A percentile compares a stretch with the other conserved stretches of the same genome.
Evolutionary conservation across 2,888 invertebrate genomes (phyloP).

Genomic region (Hermodice carunculata): DNA sequence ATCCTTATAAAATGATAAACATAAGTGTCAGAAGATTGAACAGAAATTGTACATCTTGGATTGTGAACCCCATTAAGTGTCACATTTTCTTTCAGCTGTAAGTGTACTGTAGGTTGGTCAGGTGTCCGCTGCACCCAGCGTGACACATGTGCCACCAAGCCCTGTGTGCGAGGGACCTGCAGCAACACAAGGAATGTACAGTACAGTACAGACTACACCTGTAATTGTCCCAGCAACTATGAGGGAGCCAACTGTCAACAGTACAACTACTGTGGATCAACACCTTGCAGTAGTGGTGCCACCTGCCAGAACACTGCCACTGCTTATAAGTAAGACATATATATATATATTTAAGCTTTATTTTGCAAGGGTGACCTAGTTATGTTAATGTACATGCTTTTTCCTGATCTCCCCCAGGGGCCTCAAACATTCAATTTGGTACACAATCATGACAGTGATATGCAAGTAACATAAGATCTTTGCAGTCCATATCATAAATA

Average conservation of each 20-base stretch:
- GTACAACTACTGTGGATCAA: slow-evolving; percentile 18
- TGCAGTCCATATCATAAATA: too few species aligned
- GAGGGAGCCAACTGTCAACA: slow-evolving; percentile 30
- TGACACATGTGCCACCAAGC: slow-evolving; percentile 24
- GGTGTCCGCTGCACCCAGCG: slow-evolving; percentile 19
- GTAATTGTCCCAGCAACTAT: slow-evolving; percentile 20
- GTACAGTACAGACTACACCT: slow-evolving; percentile 26
- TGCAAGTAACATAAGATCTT: too few species aligned
- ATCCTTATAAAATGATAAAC: too few species aligned
- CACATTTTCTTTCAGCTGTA: slow-evolving; percentile 23
- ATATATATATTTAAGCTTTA: too few species aligned
- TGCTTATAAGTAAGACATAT: slow-evolving; percentile 13
- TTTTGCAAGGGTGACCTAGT: too few species aligned
- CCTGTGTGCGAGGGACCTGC: slow-evolving; percentile 32
- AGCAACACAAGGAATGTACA: slow-evolving; percentile 6
- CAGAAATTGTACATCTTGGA: too few species aligned
- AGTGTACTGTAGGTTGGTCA: slow-evolving; percentile 27
- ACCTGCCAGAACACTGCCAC: slow-evolving; percentile 20
- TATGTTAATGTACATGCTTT: too few species aligned
- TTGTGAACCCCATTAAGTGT: too few species aligned
- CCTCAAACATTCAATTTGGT: too few species aligned
- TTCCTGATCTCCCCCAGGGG: too few species aligned
- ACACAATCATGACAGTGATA: too few species aligned
- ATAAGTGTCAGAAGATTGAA: too few species aligned
- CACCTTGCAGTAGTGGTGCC: slow-evolving; percentile 16